Percentiles rank a stretch among this genome's conserved stretches.
These are phyloP conservation scores for Synaphobranchus kaupii DNA, from an alignment of 2,797 vertebrate species.

Conservation along the genomic window DNA sequence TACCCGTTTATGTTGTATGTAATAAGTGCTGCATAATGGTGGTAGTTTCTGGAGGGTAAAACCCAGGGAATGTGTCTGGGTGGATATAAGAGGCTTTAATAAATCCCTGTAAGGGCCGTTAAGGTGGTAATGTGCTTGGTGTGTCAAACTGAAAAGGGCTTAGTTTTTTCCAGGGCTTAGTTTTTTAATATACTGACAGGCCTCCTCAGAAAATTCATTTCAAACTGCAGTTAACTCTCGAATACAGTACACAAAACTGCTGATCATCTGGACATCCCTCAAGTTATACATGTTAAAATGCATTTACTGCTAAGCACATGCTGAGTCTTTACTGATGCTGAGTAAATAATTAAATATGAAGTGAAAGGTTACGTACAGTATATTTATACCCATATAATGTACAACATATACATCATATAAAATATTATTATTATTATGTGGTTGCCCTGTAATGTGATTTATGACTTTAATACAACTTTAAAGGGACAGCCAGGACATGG, in stretches of 20 bases:
- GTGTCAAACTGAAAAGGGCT: neutral
- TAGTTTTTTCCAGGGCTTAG: neutral
- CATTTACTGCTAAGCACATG: no score
- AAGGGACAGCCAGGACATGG: no score
- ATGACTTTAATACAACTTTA: no score
- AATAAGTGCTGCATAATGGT: neutral
- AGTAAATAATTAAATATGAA: no score
- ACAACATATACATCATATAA: no score
- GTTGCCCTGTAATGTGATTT: no score
- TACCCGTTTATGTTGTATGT: neutral
- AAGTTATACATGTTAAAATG: no score
- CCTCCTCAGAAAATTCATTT: neutral
- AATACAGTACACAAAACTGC: neutral
- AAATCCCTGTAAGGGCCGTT: neutral
- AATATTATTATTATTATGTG: no score
- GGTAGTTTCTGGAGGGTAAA: neutral
- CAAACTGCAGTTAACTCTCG: neutral
- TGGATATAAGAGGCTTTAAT: neutral
- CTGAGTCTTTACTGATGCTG: no score
- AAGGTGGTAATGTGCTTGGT: neutral
- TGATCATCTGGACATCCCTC: neutral
- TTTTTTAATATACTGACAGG: neutral
- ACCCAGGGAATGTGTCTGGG: neutral
- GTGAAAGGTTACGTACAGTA: no score
- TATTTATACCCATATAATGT: no score